phyloP scores from a whole-genome alignment of 2,888 invertebrate genomes.

The Notocelia uddmanniana region DNA sequence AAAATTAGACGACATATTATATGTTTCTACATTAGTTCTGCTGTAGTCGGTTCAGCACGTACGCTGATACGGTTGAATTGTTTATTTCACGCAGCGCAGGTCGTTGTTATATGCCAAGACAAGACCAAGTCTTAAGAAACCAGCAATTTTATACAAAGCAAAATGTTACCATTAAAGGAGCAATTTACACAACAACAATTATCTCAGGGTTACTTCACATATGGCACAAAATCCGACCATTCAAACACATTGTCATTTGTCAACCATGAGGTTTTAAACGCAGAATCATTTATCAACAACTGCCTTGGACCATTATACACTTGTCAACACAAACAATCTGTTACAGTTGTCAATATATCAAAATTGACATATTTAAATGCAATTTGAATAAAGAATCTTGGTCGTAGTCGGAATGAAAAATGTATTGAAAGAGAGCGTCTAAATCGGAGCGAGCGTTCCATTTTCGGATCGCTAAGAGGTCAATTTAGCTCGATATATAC shows the following conservation, averaged over 20 bases:
- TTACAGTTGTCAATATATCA: constrained; percentile 44
- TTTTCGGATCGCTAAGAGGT: not conserved
- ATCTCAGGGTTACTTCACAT: constrained; percentile 29
- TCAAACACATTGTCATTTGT: constrained; percentile 40
- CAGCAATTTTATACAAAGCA: not conserved
- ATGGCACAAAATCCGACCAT: constrained; percentile 27
- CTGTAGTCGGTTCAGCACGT: not conserved
- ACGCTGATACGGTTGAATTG: not conserved
- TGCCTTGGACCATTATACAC: constrained; percentile 40
- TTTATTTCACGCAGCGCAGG: not conserved
- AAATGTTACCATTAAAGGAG: constrained; percentile 31
- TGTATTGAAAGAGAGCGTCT: constrained; percentile 11
- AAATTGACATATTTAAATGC: constrained; percentile 42
- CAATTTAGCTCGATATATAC: too few relatives aligned
- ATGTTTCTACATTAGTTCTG: not conserved
- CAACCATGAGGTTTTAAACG: constrained; percentile 30
- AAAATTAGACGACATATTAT: too few relatives aligned
- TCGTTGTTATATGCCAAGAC: too few relatives aligned
- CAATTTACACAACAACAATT: constrained; percentile 28
- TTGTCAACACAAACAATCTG: constrained; percentile 45
- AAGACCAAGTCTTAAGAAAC: not conserved
- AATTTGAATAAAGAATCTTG: constrained; percentile 35
- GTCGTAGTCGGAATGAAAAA: constrained; percentile 19
- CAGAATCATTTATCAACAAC: constrained; percentile 36
- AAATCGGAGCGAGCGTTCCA: constrained; percentile 1